These are phyloP conservation scores for Drosophila setifemur DNA, from an alignment of 1,140 invertebrate genomes.

Conservation along the genomic window DNA sequence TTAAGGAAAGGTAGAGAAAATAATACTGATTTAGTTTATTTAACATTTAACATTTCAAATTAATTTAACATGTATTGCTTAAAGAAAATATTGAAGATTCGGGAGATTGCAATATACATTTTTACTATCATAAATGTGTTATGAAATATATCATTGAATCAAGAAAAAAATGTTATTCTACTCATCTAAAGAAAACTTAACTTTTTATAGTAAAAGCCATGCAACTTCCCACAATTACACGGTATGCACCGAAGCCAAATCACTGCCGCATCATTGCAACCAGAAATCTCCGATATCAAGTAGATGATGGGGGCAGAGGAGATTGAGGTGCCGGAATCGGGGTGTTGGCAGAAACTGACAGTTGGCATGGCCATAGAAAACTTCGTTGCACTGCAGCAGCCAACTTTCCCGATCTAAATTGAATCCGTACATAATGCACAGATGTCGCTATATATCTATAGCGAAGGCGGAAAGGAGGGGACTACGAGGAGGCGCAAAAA, in stretches of 20 bases:
- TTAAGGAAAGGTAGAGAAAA: too few species aligned
- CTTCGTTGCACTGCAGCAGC: conserved; percentile 19
- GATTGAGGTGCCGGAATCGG: not conserved
- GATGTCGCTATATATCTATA: conserved; percentile 11
- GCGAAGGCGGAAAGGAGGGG: not conserved
- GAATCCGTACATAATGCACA: conserved; percentile 48
- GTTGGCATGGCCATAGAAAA: conserved; percentile 34
- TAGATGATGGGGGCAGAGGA: conserved; percentile 2
- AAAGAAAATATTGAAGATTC: too few species aligned
- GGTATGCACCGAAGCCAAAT: conserved; percentile 26
- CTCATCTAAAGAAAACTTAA: too few species aligned
- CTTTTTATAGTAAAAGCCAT: too few species aligned
- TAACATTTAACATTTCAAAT: too few species aligned
- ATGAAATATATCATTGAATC: too few species aligned
- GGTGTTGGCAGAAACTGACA: conserved; percentile 38
- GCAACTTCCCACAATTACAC: not conserved
- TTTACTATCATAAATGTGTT: too few species aligned
- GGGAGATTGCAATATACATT: too few species aligned
- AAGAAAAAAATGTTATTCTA: too few species aligned
- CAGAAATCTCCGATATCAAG: conserved; percentile 49
- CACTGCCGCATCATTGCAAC: conserved; percentile 26
- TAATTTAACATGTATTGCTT: too few species aligned
- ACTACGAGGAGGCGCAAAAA: not conserved
- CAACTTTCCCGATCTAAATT: conserved; percentile 45
- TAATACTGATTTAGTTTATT: too few species aligned